A percentile compares a stretch with the other conserved stretches of the same genome.
Evolutionary conservation across 2,113 vertebrate genomes (phyloP).

Genomic region (Argyrosomus japonicus): DNA sequence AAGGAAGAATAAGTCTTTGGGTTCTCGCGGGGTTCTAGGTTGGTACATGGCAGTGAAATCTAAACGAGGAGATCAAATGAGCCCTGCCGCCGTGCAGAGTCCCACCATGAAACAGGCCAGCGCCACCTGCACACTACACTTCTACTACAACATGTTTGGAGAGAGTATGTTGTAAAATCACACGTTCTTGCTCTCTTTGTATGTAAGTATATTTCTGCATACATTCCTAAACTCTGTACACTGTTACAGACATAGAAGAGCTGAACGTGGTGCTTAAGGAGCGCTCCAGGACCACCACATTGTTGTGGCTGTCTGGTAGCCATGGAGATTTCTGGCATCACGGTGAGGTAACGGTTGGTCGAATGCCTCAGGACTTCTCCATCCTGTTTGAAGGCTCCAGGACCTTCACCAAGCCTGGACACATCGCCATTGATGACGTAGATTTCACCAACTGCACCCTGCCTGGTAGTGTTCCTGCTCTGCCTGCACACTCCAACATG

Average conservation of each 20-base stretch:
- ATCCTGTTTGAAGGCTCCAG: conserved; percentile 79
- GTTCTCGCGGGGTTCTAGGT: conserved; percentile 34
- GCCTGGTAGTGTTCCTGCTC: conserved; percentile 65
- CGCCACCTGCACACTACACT: conserved; percentile 74
- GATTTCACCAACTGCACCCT: conserved; percentile 77
- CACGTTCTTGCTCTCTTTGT: neutral
- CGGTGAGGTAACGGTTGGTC: conserved; percentile 69
- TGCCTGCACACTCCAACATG: neutral
- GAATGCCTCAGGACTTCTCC: conserved; percentile 74
- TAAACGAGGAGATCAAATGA: conserved; percentile 55
- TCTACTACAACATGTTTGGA: conserved; percentile 82
- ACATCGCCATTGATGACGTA: conserved; percentile 82
- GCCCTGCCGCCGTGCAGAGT: conserved; percentile 78
- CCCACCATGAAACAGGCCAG: conserved; percentile 76
- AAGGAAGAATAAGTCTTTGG: neutral
- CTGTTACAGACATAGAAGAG: conserved; percentile 65
- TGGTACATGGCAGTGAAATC: conserved; percentile 82
- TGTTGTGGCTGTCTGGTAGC: conserved; percentile 79
- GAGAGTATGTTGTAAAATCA: conserved; percentile 65
- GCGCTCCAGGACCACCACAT: conserved; percentile 61
- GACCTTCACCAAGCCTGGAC: conserved; percentile 68
- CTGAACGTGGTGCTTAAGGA: conserved; percentile 75
- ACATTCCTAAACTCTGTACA: neutral
- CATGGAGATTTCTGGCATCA: conserved; percentile 72
- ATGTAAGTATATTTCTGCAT: neutral